A percentile compares a stretch with the other conserved stretches of the same genome.
Evolutionary conservation across 1,140 invertebrate species (phyloP).

Genomic region (Bombus superbus): DNA sequence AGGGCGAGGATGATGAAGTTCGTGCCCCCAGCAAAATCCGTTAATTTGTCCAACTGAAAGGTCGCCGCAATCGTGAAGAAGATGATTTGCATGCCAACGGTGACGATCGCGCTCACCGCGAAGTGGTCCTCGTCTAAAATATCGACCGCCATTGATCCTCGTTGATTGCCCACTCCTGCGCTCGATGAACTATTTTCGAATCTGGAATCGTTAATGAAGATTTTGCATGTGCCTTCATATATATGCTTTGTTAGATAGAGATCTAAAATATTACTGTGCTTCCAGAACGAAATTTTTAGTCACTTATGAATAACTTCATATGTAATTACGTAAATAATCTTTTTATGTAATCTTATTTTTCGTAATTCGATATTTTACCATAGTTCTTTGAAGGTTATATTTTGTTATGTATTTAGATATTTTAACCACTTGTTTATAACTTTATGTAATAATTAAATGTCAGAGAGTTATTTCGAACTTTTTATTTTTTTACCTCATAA

Average conservation of each 20-base stretch:
- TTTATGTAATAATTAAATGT: neutral
- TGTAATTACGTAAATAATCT: too few species aligned
- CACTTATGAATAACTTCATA: neutral
- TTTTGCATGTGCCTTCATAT: neutral
- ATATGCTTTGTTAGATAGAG: neutral
- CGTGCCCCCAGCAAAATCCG: slow-evolving; percentile 95
- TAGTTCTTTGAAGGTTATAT: neutral
- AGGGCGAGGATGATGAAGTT: slow-evolving; percentile 95
- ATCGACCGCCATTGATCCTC: slow-evolving; percentile 84
- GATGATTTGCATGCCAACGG: slow-evolving; percentile 92
- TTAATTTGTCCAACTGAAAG: slow-evolving; percentile 94
- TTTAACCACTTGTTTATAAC: neutral
- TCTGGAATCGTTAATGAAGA: slow-evolving; percentile 47
- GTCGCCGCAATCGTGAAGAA: slow-evolving; percentile 94
- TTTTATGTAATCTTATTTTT: neutral
- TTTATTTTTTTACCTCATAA: neutral
- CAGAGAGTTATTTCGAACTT: neutral
- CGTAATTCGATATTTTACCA: neutral
- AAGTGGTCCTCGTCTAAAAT: slow-evolving; percentile 94
- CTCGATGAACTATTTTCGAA: slow-evolving; percentile 51
- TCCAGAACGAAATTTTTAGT: neutral
- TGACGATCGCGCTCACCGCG: slow-evolving; percentile 94
- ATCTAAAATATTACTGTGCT: neutral
- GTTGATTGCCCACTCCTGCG: slow-evolving; percentile 31
- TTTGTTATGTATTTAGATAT: neutral